Evolutionary conservation across 2,113 vertebrate species (phyloP), one percentile per base, ranked within the genome.

Genomic region (Brienomyrus longianalis): DNA sequence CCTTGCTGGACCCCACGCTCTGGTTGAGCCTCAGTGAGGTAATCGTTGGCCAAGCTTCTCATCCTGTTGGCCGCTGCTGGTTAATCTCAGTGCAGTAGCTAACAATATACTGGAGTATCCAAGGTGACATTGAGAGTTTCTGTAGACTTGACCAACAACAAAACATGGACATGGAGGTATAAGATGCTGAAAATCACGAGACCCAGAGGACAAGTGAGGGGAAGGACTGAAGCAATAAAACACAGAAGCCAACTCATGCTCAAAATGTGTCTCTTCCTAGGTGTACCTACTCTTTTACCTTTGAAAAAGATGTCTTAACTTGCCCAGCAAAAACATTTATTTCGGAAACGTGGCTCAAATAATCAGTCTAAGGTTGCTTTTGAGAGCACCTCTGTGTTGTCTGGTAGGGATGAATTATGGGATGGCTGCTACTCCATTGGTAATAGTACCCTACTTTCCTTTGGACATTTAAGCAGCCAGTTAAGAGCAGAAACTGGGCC

Each of bases 11-110:
- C 35, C 89, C 85, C 90, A 48, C 52, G 70, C 83, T 86, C 90
- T 89, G 66, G 47, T 84, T 88, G 54, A 83, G 51, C 51, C 23
- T 47, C 48, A 74, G 62, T 88, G 86, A 90, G 87, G 90, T 88
- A 62, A 90, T 52, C 2, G 7, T 47, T 88, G 74, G 74, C 52
- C 74, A 39, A 23, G 39, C 6, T 13, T 35, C 70, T 74, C 39
- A 43, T 90, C n/a, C 70, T 27, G n/a, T 88, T 54, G 47, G 27
- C 85, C 3, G 7, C 43, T 87, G 39, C 89, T 43, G 88, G 17
- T 52, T 11, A 89, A 43, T 80, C 47, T 80, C 43, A n/a, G 9
- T 51, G 31, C 70, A 51, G 88, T 19, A 35, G 15, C n/a, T 77
- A 80, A 39, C 27, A 50, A 35, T 11, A 39, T 52, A 21, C 31